Evolutionary conservation across 1,140 invertebrate genomes (phyloP), one percentile per base, ranked within the genome.

Genomic region (Panagrolaimus sp.): DNA sequence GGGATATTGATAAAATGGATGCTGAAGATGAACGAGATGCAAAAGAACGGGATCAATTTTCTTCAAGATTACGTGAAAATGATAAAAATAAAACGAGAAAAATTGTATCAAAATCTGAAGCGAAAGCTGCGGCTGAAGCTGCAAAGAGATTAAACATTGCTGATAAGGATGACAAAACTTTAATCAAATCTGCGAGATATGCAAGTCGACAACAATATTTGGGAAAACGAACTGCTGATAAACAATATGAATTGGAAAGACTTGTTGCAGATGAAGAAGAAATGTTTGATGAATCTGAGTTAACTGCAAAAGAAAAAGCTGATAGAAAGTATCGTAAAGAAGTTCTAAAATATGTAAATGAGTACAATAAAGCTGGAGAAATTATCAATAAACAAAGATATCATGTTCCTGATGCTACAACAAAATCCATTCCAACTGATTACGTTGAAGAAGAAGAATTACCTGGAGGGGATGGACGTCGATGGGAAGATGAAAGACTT

Each of bases 401-500:
- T 62, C 79, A 82, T 65, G 69, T 82, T 21, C 82, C 82, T 5
- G 78, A 80, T 73, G 80, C 76, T 7, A 48, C 75, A 17, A 69
- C 67, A 0, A 78, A 72, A 65, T 58, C 43, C 6, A 44, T 77
- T 3, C 72, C 72, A 12, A 70, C 63, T 58, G 89, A 90, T 70
- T 94, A 94, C 84, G 86, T 90, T 65, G 94, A 97, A 84, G 90
- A 92, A 38, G 92, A 94, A 85, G 92, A 95, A 84, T 89, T 89
- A 44, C 90, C 91, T 1, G 90, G 94, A 83, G 93, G 91, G 7
- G 96, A 98, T 83, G 94, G 97, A 84, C 88, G 89, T 72, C 93
- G 95, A 87, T 98, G 95, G 96, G 96, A 99, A 86, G 91, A 96
- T 69, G 94, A 98, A 84, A 92, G 96, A 85, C 90, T 98, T 85